A percentile compares a stretch with the other conserved stretches of the same genome.
Conservation (phyloP, 2,797 vertebrate species). For the Alauda arvensis region DNA sequence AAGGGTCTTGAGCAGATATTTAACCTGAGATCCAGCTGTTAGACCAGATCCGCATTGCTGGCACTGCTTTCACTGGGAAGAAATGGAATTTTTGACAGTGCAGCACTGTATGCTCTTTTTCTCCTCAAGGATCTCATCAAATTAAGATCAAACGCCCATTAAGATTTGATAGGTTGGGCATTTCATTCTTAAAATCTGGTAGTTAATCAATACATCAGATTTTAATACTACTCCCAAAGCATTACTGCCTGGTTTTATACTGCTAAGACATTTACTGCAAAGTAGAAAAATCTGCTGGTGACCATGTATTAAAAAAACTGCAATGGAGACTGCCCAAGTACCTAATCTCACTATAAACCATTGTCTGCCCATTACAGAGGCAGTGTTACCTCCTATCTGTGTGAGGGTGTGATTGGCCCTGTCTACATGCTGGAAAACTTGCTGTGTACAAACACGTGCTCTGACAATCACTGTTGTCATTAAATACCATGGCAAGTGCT, state of each 20-base stretch:
- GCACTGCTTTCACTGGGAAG: neutral
- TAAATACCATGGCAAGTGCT: neutral
- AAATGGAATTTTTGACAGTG: neutral
- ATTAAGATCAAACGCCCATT: neutral
- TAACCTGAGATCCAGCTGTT: neutral
- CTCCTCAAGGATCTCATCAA: neutral
- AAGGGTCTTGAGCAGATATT: neutral
- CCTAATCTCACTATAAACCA: neutral
- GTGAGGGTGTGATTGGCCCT: neutral
- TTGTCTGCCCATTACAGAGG: neutral
- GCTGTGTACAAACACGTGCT: neutral
- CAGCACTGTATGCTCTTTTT: neutral
- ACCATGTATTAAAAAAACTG: neutral
- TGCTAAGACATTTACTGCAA: neutral
- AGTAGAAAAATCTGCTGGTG: neutral
- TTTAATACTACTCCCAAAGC: neutral
- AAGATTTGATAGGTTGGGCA: neutral
- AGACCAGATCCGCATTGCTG: neutral
- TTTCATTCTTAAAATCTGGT: neutral
- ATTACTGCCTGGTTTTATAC: neutral
- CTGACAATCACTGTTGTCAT: neutral
- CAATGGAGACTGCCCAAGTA: neutral
- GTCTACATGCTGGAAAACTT: neutral
- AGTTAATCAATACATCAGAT: neutral
- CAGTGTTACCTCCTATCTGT: neutral